Conservation (phyloP, 2,113 vertebrate species). For the Carassius auratus region DNA sequence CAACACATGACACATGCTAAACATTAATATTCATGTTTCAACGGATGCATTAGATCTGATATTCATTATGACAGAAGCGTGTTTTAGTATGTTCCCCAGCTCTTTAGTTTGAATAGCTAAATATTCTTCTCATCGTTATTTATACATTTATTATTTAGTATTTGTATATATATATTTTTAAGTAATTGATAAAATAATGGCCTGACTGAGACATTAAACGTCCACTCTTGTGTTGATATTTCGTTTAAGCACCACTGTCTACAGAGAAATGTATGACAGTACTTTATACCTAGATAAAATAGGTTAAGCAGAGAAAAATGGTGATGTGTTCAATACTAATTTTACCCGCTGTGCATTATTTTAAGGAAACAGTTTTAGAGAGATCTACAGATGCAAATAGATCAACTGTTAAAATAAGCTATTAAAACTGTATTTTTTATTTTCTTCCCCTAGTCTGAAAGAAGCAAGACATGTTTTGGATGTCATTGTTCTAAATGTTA, state of each 20-base stretch:
- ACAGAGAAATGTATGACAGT: neutral
- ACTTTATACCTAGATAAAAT: neutral
- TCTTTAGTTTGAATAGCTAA: neutral
- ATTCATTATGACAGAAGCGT: neutral
- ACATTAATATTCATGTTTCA: neutral
- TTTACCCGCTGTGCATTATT: no score
- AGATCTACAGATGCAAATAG: no score
- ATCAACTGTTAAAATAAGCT: no score
- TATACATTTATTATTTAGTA: neutral
- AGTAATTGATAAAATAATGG: neutral
- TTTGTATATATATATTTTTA: neutral
- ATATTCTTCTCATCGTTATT: no score
- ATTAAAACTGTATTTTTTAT: neutral
- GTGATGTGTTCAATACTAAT: no score
- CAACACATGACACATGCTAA: neutral
- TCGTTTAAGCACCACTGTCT: neutral
- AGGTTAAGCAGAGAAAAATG: neutral
- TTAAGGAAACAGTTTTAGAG: no score
- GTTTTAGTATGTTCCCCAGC: no score
- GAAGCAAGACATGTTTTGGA: neutral
- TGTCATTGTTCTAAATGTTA: no score
- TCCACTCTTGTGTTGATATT: neutral
- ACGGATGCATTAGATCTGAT: neutral
- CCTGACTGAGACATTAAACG: neutral
- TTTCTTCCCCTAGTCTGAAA: neutral